phyloP scores from a whole-genome alignment of 2,113 vertebrate genomes.

The Equus przewalskii region DNA sequence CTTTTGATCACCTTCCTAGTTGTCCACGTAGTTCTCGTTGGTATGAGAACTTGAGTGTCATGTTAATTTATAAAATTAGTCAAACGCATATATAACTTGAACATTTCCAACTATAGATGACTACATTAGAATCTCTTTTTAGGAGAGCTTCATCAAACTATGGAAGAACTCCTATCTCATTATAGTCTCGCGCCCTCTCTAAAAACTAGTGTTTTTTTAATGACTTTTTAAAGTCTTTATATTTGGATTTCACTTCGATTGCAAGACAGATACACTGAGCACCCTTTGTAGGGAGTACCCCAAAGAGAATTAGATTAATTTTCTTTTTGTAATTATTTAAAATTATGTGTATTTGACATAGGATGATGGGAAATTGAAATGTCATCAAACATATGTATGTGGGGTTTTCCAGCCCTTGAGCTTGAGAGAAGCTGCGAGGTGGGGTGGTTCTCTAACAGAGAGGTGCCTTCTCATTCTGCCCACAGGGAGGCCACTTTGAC shows the following conservation, averaged over 20 bases:
- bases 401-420: not conserved
- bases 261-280: not conserved
- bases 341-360: not conserved
- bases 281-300: not conserved
- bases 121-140: not conserved
- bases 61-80: not conserved
- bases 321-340: not conserved
- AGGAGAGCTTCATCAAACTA: not conserved
- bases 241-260: constrained; percentile 34
- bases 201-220: constrained; percentile 4
- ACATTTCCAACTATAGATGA: not conserved
- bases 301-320: not conserved
- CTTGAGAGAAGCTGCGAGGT: not conserved
- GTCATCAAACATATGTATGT: not conserved
- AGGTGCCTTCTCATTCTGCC: not conserved
- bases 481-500: constrained; percentile 98
- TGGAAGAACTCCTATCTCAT: not conserved
- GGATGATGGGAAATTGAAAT: not conserved
- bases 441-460: not conserved
- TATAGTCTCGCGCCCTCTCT: not conserved
- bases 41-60: not conserved
- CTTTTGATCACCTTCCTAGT: not conserved
- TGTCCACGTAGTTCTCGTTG: not conserved
- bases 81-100: not conserved
- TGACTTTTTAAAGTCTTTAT: not conserved